Evolutionary conservation across 1,140 invertebrate genomes (phyloP), one percentile per base, ranked within the genome.

Genomic region (Scaptomyza montana): DNA sequence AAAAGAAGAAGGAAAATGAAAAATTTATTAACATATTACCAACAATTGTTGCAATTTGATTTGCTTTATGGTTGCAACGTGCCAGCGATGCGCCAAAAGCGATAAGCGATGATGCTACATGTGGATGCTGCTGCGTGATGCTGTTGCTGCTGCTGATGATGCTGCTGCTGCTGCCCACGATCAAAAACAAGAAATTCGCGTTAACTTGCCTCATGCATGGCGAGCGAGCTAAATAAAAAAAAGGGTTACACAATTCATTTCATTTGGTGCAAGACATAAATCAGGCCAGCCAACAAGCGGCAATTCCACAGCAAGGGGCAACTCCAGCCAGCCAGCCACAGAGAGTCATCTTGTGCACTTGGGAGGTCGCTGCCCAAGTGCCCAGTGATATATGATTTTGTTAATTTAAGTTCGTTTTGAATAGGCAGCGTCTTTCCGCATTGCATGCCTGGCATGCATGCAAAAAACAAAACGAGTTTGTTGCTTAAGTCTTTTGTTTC

Each of bases 31-130:
- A 87, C 84, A 89, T 87, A 87, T 87, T 87, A 89, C 84, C 79
- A 84, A 84, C 84, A 89, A 89, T 89, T 89, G 84, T 89, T 89
- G 84, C 84, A 89, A 89, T 89, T 89, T 89, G 76, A 89, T 89
- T 89, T 89, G 82, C 76, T 89, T 89, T 89, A 89, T 89, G 73
- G 77, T 73, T 57, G 62, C 70, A 77, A 89, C 84, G 84, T 89
- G 84, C 66, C 41, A 16, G 73, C 67, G 84, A 89, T 89, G 53
- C 49, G 85, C 77, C 61, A 77, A 46, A 70, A 80, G 80, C 74
- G 80, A 89, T 89, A 80, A 89, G 75, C 12, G 41, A 63, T 60
- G 49, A 47, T 51, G 57, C 59, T 30, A 28, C 39, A 30, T 62
- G 50, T 43, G 21, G 16, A 39, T 28, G 55, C 55, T 43, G 39